phyloP scores from a whole-genome alignment of 2,797 vertebrate genomes.

The Paratrypauchen microcephalus region DNA sequence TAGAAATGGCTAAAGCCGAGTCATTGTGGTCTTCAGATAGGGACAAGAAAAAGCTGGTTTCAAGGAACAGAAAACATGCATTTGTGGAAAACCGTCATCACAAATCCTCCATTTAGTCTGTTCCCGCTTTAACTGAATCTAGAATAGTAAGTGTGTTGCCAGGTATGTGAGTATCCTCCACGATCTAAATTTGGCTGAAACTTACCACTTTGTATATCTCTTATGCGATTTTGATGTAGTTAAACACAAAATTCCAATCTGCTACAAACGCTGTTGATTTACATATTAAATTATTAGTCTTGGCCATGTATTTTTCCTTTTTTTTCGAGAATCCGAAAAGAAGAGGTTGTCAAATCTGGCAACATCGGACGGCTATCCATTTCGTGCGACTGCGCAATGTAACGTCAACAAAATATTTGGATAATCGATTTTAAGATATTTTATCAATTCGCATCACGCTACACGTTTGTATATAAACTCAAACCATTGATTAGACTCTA shows the following conservation, averaged over 20 bases:
- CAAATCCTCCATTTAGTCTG: background rate
- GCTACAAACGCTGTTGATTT: background rate
- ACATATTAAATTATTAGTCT: background rate
- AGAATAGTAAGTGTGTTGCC: constrained; percentile 43
- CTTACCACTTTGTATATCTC: background rate
- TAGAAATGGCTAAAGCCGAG: fast-evolving
- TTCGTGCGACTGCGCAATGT: background rate
- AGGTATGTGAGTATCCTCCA: constrained; percentile 22
- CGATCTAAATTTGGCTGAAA: background rate
- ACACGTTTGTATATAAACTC: too few species aligned
- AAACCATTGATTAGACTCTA: background rate
- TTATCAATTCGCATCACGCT: too few species aligned
- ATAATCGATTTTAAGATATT: background rate
- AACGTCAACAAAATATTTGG: background rate
- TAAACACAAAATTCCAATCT: background rate
- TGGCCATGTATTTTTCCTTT: background rate
- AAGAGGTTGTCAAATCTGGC: constrained; percentile 39
- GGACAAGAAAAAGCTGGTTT: background rate
- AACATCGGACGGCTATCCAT: constrained; percentile 14
- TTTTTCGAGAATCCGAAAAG: background rate
- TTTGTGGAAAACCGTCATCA: constrained; percentile 2
- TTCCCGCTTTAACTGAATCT: constrained; percentile 66
- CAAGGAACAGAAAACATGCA: background rate
- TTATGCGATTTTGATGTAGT: background rate
- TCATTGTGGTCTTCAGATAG: background rate